Base-by-base conservation (phyloP, 92 coral and sea anemone species). In the Montipora capitata region DNA sequence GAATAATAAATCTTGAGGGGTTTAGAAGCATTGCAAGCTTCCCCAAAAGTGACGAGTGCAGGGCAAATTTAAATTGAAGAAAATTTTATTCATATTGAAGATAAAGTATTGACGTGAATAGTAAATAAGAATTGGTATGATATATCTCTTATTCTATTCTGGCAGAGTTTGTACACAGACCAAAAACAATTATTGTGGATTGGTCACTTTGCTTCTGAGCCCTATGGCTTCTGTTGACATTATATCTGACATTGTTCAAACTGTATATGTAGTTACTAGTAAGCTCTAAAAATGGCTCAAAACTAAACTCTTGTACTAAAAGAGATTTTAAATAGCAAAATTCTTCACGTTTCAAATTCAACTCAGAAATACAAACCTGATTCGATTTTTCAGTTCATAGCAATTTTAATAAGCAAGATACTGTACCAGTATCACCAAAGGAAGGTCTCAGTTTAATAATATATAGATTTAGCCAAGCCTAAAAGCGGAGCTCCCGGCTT, bases 141-240 rank as follows among this genome's bases (percentile, higher is more conserved):
- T 48, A 10, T 48, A 5, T 48, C 52, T 48, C 52, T 48, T 48
- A 5, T 48, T 48, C 52, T 48, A 2, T 48, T 48, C 7, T 10
- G 52, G 52, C 52, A 48, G 10, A 10, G 52, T 48, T 48, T 48
- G 52, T 48, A 48, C 52, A 48, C 52, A 48, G 52, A 48, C 52
- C 52, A 48, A 48, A 48, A 48, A 48, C 52, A 48, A 0, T 10
- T 48, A 48, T 48, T 48, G 52, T 58, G 71, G 71, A 20, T 66
- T 38, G 4, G 71, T 27, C 71, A 66, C 71, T 66, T 27, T 66
- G 71, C 43, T 35, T 66, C 71, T 66, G 71, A 66, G 71, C 42
- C 14, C 71, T 42, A 20, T 35, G 15, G 42, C 71, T 9, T 4
- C 1, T 20, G 41, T 20, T 66, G 40, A 20, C 4, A 10, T 20